A percentile compares a stretch with the other conserved stretches of the same genome.
phyloP scores from a whole-genome alignment of 2,113 vertebrate genomes.

The Eidolon helvum region DNA sequence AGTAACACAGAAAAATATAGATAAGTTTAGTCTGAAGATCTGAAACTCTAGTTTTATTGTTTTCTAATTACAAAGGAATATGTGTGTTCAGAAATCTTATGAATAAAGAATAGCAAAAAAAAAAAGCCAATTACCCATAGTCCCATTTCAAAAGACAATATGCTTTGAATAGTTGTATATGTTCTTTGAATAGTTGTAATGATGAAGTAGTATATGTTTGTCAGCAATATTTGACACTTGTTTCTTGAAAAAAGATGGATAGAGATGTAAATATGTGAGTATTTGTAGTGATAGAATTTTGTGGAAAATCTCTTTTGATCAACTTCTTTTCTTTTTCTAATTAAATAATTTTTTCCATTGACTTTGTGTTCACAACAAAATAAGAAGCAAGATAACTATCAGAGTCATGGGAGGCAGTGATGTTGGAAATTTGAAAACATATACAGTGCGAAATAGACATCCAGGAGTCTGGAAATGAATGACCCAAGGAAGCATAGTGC shows the following conservation, averaged over 20 bases:
- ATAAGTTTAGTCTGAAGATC: background rate
- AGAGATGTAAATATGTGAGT: background rate
- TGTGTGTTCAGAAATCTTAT: background rate
- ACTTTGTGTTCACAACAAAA: background rate
- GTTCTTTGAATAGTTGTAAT: background rate
- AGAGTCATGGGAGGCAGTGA: background rate
- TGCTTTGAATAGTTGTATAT: background rate
- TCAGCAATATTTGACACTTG: background rate
- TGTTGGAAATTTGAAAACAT: background rate
- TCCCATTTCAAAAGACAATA: background rate
- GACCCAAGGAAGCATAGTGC: background rate
- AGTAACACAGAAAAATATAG: background rate
- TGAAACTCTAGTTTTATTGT: background rate
- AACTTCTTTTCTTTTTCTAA: background rate
- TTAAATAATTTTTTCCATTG: too few relatives aligned
- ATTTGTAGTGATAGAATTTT: background rate
- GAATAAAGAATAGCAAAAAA: background rate
- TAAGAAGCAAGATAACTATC: background rate
- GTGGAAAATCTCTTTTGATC: background rate
- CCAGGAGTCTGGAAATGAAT: background rate
- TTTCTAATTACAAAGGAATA: background rate
- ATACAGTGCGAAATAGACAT: background rate
- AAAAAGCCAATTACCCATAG: background rate
- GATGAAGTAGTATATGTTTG: background rate
- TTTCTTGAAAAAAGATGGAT: background rate